Evolutionary conservation across 2,113 vertebrate genomes (phyloP).

Genomic region (Willisornis vidua): DNA sequence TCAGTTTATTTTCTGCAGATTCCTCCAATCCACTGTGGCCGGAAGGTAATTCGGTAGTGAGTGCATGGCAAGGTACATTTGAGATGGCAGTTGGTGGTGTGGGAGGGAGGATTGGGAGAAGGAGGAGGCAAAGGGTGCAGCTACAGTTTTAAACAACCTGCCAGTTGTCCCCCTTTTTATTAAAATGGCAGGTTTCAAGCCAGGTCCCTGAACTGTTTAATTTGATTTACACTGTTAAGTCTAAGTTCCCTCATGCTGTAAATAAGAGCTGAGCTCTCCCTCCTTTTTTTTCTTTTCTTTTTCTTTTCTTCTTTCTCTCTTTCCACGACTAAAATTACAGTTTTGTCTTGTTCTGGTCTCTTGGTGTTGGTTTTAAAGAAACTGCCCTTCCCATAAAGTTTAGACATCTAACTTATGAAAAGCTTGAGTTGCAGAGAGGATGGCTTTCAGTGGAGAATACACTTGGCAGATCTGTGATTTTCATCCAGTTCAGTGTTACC

Average conservation of each 20-base stretch:
- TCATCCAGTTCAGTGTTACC: background rate
- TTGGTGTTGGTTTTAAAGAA: slow-evolving; percentile 66
- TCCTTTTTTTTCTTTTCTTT: background rate
- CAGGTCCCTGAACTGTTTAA: slow-evolving; percentile 8
- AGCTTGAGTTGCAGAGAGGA: background rate
- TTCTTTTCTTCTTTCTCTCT: background rate
- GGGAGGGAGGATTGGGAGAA: background rate
- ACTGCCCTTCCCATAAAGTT: slow-evolving; percentile 69
- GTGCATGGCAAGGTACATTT: slow-evolving; percentile 73
- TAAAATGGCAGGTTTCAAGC: slow-evolving; percentile 47
- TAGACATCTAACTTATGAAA: background rate
- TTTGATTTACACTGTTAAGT: slow-evolving; percentile 47
- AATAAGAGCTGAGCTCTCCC: slow-evolving; percentile 15
- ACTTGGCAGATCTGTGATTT: background rate
- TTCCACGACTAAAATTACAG: slow-evolving; percentile 20
- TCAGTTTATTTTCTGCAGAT: slow-evolving; percentile 62
- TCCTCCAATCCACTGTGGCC: slow-evolving; percentile 50
- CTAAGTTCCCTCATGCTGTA: slow-evolving; percentile 73
- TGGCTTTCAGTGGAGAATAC: background rate
- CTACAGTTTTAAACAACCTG: slow-evolving; percentile 67
- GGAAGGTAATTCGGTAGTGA: slow-evolving; percentile 38
- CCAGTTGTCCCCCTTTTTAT: slow-evolving; percentile 34
- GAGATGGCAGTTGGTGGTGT: slow-evolving; percentile 44
- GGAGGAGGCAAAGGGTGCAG: background rate
- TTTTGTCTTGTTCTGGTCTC: background rate